A percentile compares a stretch with the other conserved stretches of the same genome.
phyloP scores from a whole-genome alignment of 2,797 vertebrate species.

The Buphagus erythrorhynchus region DNA sequence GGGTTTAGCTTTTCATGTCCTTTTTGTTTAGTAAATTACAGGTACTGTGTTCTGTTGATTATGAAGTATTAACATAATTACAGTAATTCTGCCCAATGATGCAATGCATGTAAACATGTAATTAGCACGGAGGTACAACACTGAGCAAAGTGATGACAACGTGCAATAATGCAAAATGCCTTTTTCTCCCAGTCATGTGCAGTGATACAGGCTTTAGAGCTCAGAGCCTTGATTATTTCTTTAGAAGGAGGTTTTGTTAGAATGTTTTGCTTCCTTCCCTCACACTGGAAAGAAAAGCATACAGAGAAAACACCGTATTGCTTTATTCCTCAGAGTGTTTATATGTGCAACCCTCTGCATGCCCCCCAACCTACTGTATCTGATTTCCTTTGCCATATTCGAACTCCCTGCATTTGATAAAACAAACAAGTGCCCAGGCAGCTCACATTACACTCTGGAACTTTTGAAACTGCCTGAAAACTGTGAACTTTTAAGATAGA shows the following conservation, averaged over 20 bases:
- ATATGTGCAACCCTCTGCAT: not conserved
- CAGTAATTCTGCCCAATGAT: conserved; percentile 66
- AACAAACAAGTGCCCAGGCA: conserved; percentile 53
- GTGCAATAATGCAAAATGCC: conserved; percentile 31
- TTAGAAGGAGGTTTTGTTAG: conserved; percentile 39
- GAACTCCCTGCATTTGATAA: conserved; percentile 11
- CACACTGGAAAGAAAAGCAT: not conserved
- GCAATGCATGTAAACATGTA: conserved; percentile 61
- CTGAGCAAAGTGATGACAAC: conserved; percentile 40
- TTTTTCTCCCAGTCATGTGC: conserved; percentile 17
- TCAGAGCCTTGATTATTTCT: conserved; percentile 43
- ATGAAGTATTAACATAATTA: conserved; percentile 65
- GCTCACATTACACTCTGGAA: conserved; percentile 14
- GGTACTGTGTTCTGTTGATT: conserved; percentile 60
- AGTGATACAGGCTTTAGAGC: not conserved
- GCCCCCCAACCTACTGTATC: not conserved
- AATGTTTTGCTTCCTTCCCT: conserved; percentile 36
- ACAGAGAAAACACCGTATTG: not conserved
- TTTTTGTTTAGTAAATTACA: conserved; percentile 68
- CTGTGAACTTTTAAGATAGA: not conserved
- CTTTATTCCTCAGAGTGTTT: not conserved
- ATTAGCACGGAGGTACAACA: conserved; percentile 61
- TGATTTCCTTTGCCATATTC: conserved; percentile 33
- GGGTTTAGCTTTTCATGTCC: conserved; percentile 44
- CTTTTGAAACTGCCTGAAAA: conserved; percentile 40